Conservation (phyloP, 2,888 invertebrate species). For the Eristalis intricaria region DNA sequence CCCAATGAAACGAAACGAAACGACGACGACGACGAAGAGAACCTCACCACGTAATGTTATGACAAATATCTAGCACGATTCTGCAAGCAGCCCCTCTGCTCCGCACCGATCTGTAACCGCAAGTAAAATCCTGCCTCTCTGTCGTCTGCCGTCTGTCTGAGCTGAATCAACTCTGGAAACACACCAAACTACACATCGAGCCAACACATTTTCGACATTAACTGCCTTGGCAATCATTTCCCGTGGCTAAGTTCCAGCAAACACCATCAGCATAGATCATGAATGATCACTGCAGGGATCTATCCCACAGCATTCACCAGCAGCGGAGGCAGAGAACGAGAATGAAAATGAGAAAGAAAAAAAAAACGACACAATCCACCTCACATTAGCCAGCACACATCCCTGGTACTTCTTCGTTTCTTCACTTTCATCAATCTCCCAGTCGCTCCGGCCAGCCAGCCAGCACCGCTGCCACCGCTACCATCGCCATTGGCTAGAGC, state of each 20-base stretch:
- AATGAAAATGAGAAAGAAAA: background rate
- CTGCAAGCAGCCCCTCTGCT: background rate
- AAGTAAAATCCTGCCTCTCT: background rate
- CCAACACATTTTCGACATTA: background rate
- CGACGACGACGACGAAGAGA: background rate
- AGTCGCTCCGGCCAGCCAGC: slow-evolving; percentile 54
- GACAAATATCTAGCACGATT: slow-evolving; percentile 1
- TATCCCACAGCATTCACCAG: slow-evolving; percentile 20
- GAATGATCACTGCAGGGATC: slow-evolving; percentile 37
- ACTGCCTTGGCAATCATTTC: background rate
- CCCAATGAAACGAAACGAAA: background rate
- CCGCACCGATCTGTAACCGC: background rate
- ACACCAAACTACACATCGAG: background rate
- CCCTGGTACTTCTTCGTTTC: slow-evolving; percentile 57
- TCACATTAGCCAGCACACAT: slow-evolving; percentile 46
- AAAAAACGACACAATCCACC: slow-evolving; percentile 46
- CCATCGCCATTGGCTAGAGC: slow-evolving; percentile 57
- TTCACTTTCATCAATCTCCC: slow-evolving; percentile 65
- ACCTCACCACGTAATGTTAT: background rate
- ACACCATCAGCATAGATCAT: slow-evolving; percentile 26
- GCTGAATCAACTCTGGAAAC: background rate
- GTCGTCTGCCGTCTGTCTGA: background rate
- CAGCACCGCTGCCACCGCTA: slow-evolving; percentile 30
- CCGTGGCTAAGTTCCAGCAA: slow-evolving; percentile 1
- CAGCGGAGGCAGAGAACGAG: background rate